Base-by-base conservation (phyloP, 2,113 vertebrate species). In the Sakesphorus luctuosus region DNA sequence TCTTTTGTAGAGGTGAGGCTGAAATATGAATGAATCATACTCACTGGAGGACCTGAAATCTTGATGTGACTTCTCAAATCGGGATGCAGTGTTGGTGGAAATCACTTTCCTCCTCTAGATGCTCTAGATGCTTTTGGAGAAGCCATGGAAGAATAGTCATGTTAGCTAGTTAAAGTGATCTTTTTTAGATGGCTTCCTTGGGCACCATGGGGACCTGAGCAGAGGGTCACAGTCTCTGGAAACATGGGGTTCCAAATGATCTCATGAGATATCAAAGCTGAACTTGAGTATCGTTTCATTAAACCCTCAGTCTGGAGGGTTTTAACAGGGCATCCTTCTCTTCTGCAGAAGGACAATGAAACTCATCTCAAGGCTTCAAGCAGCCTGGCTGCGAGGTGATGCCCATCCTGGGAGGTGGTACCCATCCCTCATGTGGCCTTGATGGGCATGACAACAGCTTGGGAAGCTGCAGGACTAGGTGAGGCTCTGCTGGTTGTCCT, bases 361-460 rank as follows among this genome's bases (percentile, higher is more conserved):
- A 49, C 19, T 7, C 53, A 26, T 53, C 0, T 0, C 11, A 6
- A 35, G 11, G 20, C n/a, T 77, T 63, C 0, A 2, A 67, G 56
- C 50, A 84, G 38, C 23, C 18, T 2, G 2, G 20, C 31, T 3
- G 11, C 46, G 26, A 47, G 38, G 49, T 56, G 61, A 18, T 74
- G 18, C 49, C 77, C 36, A 38, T 77, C 47, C 43, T 26, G 50
- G 29, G 28, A 35, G 44, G 46, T 43, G 62, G 15, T 76, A 12
- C 35, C 73, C 47, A 44, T 79, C 46, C 55, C 40, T 74, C 8
- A 0, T 13, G 25, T 72, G 47, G 11, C 31, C 52, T 40, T 58
- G 33, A 5, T 40, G 73, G 47, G 36, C 62, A 44, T 35, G 7
- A 3, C 46, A 62, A 3, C 2, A 4, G 15, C 31, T 61, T 8